A percentile compares a stretch with the other conserved stretches of the same genome.
phyloP scores from a whole-genome alignment of 53 echinoderm and acorn worm species.

The Arbacia lixula region DNA sequence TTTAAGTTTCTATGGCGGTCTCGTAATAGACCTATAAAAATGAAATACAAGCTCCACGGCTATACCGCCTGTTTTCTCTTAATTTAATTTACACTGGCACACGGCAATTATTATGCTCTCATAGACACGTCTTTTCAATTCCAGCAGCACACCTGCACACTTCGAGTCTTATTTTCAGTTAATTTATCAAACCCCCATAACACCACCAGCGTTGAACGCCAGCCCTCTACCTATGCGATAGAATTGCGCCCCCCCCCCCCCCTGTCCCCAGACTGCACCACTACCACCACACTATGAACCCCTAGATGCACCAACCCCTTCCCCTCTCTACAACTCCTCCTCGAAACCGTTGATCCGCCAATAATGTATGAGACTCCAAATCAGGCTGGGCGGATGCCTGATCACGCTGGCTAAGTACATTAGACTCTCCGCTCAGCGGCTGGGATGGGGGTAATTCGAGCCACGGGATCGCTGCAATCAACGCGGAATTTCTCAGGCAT shows the following conservation, averaged over 20 bases:
- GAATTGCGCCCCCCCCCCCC: not conserved
- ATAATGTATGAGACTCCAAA: conserved; percentile 9
- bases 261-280: not conserved
- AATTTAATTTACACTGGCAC: too few relatives aligned
- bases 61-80: too few relatives aligned
- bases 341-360: not conserved
- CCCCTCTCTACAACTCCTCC: not conserved
- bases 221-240: not conserved
- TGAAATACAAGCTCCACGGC: too few relatives aligned
- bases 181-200: too few relatives aligned
- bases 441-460: not conserved
- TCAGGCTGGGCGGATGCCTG: conserved; percentile 27
- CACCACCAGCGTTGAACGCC: too few relatives aligned
- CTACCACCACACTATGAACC: not conserved
- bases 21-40: too few relatives aligned
- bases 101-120: too few relatives aligned
- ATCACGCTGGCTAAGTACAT: conserved; percentile 38
- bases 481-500: conserved; percentile 19
- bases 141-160: too few relatives aligned
- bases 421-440: conserved; percentile 1
- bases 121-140: too few relatives aligned
- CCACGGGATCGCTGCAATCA: conserved; percentile 22
- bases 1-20: too few relatives aligned
- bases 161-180: too few relatives aligned
- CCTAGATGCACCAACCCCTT: not conserved